phyloP scores from a whole-genome alignment of 2,113 vertebrate species.

The Platycercus adscitus region DNA sequence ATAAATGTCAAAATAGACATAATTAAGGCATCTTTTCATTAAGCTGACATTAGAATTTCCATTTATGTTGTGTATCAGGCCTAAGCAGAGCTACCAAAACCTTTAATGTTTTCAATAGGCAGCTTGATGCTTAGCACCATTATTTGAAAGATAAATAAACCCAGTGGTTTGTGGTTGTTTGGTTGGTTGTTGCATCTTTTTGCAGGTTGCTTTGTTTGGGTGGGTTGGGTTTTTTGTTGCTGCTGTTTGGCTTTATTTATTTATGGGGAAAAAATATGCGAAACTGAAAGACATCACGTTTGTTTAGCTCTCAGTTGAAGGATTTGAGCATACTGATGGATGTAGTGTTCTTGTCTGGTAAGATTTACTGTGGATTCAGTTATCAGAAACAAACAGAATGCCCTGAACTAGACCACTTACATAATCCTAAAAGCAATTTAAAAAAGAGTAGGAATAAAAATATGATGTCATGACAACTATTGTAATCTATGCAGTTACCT shows the following conservation, averaged over 20 bases:
- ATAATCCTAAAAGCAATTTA: background rate
- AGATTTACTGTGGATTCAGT: background rate
- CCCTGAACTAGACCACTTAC: background rate
- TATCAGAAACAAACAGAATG: background rate
- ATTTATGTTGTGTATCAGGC: background rate
- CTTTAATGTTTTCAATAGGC: background rate
- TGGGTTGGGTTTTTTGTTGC: background rate
- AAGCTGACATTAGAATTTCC: background rate
- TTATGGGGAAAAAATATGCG: background rate
- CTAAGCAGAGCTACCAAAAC: background rate
- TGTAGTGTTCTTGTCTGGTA: background rate
- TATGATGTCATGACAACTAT: background rate
- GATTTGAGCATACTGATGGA: background rate
- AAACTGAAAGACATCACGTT: background rate
- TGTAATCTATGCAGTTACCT: background rate
- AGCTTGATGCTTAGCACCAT: background rate
- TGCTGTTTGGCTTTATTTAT: background rate
- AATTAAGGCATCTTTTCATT: background rate
- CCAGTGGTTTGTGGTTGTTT: rapidly evolving
- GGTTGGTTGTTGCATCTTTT: background rate
- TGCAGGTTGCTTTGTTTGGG: background rate
- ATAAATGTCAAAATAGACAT: background rate
- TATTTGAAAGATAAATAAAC: background rate
- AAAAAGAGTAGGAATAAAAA: background rate
- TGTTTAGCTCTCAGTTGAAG: background rate